Conservation (phyloP, 2,888 invertebrate species). For the Drosophila anceps region DNA sequence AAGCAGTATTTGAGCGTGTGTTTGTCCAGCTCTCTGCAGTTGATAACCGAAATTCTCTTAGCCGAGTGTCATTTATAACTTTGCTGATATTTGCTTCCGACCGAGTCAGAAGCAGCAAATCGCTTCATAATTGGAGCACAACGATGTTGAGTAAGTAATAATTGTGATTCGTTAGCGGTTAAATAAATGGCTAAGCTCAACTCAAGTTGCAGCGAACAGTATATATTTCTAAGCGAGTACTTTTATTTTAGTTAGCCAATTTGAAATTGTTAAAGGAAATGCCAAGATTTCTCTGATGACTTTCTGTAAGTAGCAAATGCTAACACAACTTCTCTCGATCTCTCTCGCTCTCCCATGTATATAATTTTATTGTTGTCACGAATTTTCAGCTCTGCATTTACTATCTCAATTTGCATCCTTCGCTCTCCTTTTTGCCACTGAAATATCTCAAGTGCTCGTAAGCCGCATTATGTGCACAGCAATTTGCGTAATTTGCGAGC, state of each 20-base stretch:
- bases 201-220: background rate
- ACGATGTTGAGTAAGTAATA: slow-evolving; percentile 14
- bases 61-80: slow-evolving; percentile 20
- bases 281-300: background rate
- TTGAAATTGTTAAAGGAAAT: background rate
- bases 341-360: background rate
- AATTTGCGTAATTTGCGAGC: slow-evolving; percentile 48
- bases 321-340: background rate
- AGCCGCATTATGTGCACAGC: slow-evolving; percentile 27
- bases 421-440: background rate
- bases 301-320: background rate
- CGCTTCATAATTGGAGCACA: slow-evolving; percentile 47
- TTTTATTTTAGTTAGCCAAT: background rate
- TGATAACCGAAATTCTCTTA: slow-evolving; percentile 25
- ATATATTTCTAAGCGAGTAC: background rate
- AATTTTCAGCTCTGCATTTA: slow-evolving; percentile 1
- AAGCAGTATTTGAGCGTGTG: slow-evolving; percentile 44
- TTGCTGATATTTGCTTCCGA: slow-evolving; percentile 16
- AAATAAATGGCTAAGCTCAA: background rate
- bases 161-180: background rate
- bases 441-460: slow-evolving; percentile 22
- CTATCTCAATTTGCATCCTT: background rate
- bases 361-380: slow-evolving; percentile 12
- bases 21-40: slow-evolving; percentile 58
- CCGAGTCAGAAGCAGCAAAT: slow-evolving; percentile 32